Evolutionary conservation across 2,797 vertebrate species (phyloP), one percentile per base, ranked within the genome.

Genomic region (Bufotes viridis): DNA sequence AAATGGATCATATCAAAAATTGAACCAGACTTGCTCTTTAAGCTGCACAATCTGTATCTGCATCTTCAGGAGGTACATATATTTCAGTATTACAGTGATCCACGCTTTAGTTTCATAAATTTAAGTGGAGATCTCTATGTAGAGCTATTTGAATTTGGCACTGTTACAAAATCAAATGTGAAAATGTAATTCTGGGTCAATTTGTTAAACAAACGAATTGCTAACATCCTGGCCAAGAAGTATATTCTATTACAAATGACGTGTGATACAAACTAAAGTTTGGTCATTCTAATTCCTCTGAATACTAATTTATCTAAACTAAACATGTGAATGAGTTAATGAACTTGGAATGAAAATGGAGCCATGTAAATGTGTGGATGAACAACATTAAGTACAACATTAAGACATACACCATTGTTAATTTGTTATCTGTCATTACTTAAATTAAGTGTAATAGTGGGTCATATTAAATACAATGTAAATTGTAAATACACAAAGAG

Each of bases 261-360:
- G 22, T 0, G 11, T n/a, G 42, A 49, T 65, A 24, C 12, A 51
- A 51, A 14, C 4, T 10, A 67, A 5, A 42, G 15, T 13, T 65
- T 49, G 42, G 24, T 18, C 4, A 60, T 11, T 60, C 17, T 20
- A 24, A 53, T 24, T n/a, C 55, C 6, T 2, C 8, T 12, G 15
- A 34, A 63, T 65, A 34, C 67, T 42, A 81, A 51, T 74, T 26
- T 13, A 55, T 15, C n/a, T 42, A 79, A 42, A 13, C 69, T 82
- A 65, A 76, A 76, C 60, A 67, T 55, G 24, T 34, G 17, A 65
- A 82, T 55, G 83, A 49, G 69, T 78, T 83, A 65, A 76, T 75
- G 90, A 90, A 90, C 87, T 42, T 34, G 0, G 79, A 72, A 51
- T 61, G 90, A 60, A 82, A 74, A 49, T 4, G 72, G 29, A 20